Base-by-base conservation (phyloP, 2,888 invertebrate species). In the Acronicta leporina region DNA sequence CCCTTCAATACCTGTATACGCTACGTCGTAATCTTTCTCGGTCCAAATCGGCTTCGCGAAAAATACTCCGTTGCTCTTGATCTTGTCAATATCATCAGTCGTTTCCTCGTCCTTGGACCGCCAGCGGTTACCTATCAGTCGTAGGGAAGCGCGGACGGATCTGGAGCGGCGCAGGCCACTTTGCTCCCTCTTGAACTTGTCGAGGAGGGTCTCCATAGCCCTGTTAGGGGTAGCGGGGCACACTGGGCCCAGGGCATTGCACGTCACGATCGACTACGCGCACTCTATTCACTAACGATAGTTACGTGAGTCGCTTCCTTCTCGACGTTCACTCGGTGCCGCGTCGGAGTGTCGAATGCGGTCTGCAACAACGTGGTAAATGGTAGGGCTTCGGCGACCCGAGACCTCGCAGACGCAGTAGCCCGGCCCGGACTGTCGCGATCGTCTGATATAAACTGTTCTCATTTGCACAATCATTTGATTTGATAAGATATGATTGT, bases 71-170 rank as follows among this genome's bases (percentile, higher is more conserved):
- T 86, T 92, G 54, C 84, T 87, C 75, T 92, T 92, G 67, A 90
- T 83, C 40, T 85, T 82, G 41, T 91, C 88, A 25, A 88, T 80
- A 44, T 91, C 87, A 40, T 89, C 90, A 35, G 85, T 66, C 11
- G 87, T 69, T 58, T 89, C 90, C 49, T 92, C 94, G 75, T 92
- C 94, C 67, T 92, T 93, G 47, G 92, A 88, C 77, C 95, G 95
- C 92, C 96, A 95, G 85, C 96, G 95, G 79, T 95, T 95, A 64
- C 96, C 95, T 63, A 97, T 95, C 85, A 96, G 88, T 73, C 96
- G 95, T 75, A 97, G 90, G 74, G 96, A 96, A 75, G 96, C 96
- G 79, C 97, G 95, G 84, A 97, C 96, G 72, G 96, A 96, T 87
- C 96, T 95, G 73, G 96, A 95, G 74, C 97, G 95, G 73, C 96